Conservation (phyloP, 2,113 vertebrate genomes). For the Amblyopsis rosae region DNA sequence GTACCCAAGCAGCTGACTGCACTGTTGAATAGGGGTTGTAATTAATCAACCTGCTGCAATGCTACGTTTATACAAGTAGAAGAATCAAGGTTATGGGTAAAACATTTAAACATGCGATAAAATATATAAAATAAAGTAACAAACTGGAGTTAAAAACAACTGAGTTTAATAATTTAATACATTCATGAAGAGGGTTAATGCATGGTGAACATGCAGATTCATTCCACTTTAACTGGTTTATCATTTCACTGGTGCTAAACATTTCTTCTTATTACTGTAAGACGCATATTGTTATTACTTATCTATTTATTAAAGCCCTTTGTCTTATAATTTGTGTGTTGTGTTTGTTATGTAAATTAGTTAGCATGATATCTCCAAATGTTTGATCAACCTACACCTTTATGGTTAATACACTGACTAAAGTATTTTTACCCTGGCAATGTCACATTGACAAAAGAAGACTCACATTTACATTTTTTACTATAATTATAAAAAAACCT, state of each 20-base stretch:
- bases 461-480: neutral
- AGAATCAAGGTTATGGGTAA: too few relatives aligned
- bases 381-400: neutral
- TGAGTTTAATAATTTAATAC: too few relatives aligned
- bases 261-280: neutral
- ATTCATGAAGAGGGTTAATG: too few relatives aligned
- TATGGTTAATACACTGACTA: neutral
- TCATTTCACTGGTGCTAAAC: neutral
- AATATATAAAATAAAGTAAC: too few relatives aligned
- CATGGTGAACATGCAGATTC: too few relatives aligned
- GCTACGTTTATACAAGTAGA: too few relatives aligned
- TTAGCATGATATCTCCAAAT: neutral
- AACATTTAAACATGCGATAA: too few relatives aligned
- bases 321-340: conserved; percentile 1
- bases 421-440: neutral
- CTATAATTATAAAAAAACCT: too few relatives aligned
- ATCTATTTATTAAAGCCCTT: neutral
- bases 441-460: neutral
- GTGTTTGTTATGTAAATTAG: neutral
- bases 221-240: neutral
- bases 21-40: neutral
- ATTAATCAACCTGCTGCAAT: neutral
- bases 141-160: too few relatives aligned
- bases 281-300: neutral
- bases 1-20: neutral